Evolutionary conservation across 92 coral and sea anemone species (phyloP).

Genomic region (Blastomussa wellsi): DNA sequence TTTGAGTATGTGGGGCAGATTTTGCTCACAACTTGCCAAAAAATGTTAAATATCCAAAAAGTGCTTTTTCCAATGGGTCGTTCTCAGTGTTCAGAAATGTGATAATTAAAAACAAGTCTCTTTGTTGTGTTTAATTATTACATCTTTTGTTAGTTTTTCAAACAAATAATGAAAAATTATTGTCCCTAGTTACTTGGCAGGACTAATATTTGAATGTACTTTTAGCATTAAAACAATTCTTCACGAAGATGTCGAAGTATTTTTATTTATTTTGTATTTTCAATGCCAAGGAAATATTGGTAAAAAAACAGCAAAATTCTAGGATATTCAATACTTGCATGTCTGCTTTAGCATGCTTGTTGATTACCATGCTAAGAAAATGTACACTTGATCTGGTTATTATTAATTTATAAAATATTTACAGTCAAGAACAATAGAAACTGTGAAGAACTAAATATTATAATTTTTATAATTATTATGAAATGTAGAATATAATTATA

Average conservation of each 20-base stretch:
- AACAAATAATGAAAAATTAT: no score
- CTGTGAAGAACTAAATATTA: not conserved
- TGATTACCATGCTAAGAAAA: conserved; percentile 10
- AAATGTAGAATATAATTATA: not conserved
- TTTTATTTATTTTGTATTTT: conserved; percentile 5
- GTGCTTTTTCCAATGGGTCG: no score
- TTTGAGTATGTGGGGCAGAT: no score
- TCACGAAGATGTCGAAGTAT: not conserved
- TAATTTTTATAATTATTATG: no score
- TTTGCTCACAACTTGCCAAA: no score
- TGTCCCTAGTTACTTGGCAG: no score
- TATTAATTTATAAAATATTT: conserved; percentile 25
- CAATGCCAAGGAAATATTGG: not conserved
- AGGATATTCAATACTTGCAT: conserved; percentile 3
- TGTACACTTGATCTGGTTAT: conserved; percentile 13
- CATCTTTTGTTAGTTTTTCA: no score
- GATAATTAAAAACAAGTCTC: no score
- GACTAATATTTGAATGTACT: no score
- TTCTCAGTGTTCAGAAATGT: no score
- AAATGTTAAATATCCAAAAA: no score
- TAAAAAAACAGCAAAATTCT: conserved; percentile 6
- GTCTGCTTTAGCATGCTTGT: not conserved
- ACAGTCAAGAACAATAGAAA: conserved; percentile 5
- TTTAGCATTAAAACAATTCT: not conserved
- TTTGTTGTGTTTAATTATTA: no score